Base-by-base conservation (phyloP, 2,797 vertebrate species). In the Setipinna tenuifilis region DNA sequence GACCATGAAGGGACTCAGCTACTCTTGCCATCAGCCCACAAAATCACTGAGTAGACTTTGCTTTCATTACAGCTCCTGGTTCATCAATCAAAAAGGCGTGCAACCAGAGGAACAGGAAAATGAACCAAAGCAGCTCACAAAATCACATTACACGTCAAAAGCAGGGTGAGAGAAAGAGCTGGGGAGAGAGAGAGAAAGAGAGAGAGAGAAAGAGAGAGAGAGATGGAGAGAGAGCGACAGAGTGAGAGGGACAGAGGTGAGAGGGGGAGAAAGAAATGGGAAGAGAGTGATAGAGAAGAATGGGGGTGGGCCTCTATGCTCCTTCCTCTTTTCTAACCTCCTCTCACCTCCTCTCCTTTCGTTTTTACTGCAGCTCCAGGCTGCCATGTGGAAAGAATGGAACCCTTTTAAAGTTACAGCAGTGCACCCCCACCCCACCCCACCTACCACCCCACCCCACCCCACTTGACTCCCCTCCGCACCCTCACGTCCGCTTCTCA, bases 401-500 rank as follows among this genome's bases (percentile, higher is more conserved):
- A 91, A 81, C 87, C 90, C 88, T 93, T 91, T 87, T 82, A 68
- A 93, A 91, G 65, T 71, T 71, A 92, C 90, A 89, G 88, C 50
- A 81, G 81, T 82, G 89, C 89, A 91, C 91, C 92, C 93, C 93
- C 94, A n/a, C n/a, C n/a, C 62, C 5, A n/a, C 61, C 3, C 23
- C 46, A 48, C 46, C 46, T 48, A 10, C 4, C 46, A 48, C 46
- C 7, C 50, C 50, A 54, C 50, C 7, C 50, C 50, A 7, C 50
- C 50, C 50, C 50, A 17, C 17, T 71, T 17, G 65, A 35, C 65
- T 31, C 65, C 65, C 65, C 65, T 71, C 25, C 28, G 12, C 65
- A 14, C 65, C 65, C 65, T 17, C 92, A 95, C 94, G 92, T 89
- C 88, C 90, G 90, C 89, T 93, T 93, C 91, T 95, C 92, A 94